Evolutionary conservation across 2,797 vertebrate genomes (phyloP).

Genomic region (Eutrigla gurnardus): DNA sequence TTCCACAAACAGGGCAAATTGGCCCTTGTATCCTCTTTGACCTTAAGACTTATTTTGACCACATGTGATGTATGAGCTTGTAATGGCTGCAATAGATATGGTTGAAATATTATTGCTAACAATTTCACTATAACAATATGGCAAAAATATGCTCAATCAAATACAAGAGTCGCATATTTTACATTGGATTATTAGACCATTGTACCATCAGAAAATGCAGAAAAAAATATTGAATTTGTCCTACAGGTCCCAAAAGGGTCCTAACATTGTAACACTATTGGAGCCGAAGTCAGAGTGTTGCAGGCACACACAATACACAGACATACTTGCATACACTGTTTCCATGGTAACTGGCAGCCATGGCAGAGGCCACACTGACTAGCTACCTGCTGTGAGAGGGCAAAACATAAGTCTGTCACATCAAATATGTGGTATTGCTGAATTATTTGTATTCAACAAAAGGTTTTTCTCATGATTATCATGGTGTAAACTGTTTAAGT

Average conservation of each 20-base stretch:
- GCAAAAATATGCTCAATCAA: background rate
- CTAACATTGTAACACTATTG: background rate
- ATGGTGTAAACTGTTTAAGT: slow-evolving; percentile 1
- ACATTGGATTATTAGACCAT: background rate
- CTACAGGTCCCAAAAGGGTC: background rate
- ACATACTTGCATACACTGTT: slow-evolving; percentile 27
- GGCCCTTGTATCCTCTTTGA: slow-evolving; percentile 1
- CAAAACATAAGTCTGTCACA: slow-evolving; percentile 4
- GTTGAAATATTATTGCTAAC: background rate
- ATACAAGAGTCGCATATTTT: background rate
- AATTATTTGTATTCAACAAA: slow-evolving; percentile 1
- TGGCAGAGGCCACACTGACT: slow-evolving; percentile 27
- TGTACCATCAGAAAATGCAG: no score
- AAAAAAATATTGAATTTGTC: background rate
- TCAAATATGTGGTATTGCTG: background rate
- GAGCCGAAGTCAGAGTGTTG: slow-evolving; percentile 3
- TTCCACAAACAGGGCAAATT: slow-evolving; percentile 14
- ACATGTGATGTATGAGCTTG: background rate
- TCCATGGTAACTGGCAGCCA: slow-evolving; percentile 50
- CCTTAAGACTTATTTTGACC: background rate
- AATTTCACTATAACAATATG: background rate
- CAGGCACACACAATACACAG: slow-evolving; percentile 11
- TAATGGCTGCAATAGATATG: background rate
- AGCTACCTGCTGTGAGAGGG: slow-evolving; percentile 36
- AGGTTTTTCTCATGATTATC: background rate